Base-by-base conservation (phyloP, 2,797 vertebrate genomes). In the Furcifer pardalis region DNA sequence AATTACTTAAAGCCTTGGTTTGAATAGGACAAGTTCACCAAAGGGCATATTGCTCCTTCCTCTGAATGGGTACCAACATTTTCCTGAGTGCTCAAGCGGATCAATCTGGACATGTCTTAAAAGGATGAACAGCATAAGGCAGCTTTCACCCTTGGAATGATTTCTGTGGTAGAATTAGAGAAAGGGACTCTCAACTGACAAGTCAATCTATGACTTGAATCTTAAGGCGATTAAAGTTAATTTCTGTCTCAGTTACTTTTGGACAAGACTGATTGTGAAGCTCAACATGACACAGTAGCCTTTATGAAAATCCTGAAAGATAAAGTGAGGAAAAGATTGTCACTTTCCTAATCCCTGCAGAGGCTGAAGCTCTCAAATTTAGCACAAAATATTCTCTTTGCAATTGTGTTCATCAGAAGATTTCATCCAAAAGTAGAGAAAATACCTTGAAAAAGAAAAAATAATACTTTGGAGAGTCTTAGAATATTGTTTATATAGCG, bases 401-500 rank as follows among this genome's bases (percentile, higher is more conserved):
- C 49, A 60, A 77, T 81, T 72, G 35, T 69, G 82, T 59, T 84
- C 42, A 44, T 66, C 32, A 68, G 49, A 63, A 68, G 62, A 10
- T 13, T 37, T 81, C 68, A 37, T 84, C 32, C 44, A n/a, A 73
- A 79, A 84, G 78, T 46, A 84, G 65, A n/a, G 21, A n/a, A 79
- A 52, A 76, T 66, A 66, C 23, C 5, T 66, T 56, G 30, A 44
- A 73, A 71, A 79, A 52, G n/a, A n/a, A 74, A 21, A 27, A 79
- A 74, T 21, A 66, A 66, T 52, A 63, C 35, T n/a, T 68, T 9
- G 1, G 78, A 63, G 62, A 76, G 30, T 91, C 84, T 84, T 90
- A 88, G 88, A 93, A 83, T 81, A 81, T 65, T 79, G 79, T 40
- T 49, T 27, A 79, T 75, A 85, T 74, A 63, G 63, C 86, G 83